These are phyloP conservation scores for Tribolium freemani DNA, from an alignment of 2,888 invertebrate genomes.

Conservation along the genomic window DNA sequence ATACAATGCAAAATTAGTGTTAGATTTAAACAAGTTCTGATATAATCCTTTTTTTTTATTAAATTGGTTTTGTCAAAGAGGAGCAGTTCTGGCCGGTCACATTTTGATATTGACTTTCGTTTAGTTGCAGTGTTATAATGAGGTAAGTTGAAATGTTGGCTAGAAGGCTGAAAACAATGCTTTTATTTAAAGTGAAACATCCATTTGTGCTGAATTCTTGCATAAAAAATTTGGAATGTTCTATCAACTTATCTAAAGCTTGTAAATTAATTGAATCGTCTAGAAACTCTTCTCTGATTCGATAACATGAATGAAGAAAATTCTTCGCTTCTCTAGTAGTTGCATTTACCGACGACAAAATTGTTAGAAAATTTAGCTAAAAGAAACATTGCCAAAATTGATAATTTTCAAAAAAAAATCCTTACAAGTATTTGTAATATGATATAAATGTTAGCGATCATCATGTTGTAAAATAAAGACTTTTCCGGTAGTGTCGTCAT, in stretches of 20 bases:
- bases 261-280: neutral
- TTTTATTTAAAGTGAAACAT: neutral
- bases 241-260: neutral
- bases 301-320: neutral
- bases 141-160: neutral
- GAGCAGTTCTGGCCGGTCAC: neutral
- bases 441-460: neutral
- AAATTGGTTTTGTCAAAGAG: neutral
- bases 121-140: neutral
- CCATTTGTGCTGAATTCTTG: neutral
- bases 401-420: neutral
- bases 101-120: neutral
- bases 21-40: neutral
- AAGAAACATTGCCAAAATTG: neutral
- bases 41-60: neutral
- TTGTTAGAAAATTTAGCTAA: neutral
- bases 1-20: too few species aligned
- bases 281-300: neutral
- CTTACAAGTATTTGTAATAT: neutral
- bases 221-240: neutral
- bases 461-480: neutral
- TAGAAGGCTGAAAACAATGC: neutral
- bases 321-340: slow-evolving; percentile 4
- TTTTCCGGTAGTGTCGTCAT: neutral
- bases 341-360: neutral